A percentile compares a stretch with the other conserved stretches of the same genome.
phyloP scores from a whole-genome alignment of 2,797 vertebrate genomes.

The Erethizon dorsatum region DNA sequence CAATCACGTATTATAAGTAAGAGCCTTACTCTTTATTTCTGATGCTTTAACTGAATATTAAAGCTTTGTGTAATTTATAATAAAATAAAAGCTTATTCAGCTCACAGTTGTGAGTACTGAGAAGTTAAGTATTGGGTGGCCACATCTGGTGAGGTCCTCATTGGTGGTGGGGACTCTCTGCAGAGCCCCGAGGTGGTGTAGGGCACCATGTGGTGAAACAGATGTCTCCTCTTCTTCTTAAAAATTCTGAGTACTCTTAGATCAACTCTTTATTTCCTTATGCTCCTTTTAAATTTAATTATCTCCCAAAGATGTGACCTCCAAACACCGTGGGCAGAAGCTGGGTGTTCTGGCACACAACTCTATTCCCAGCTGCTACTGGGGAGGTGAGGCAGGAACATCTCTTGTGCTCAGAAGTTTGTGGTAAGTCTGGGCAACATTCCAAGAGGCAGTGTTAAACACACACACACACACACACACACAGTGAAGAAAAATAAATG shows the following conservation, averaged over 20 bases:
- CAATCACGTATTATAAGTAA: not conserved
- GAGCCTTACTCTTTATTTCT: not conserved
- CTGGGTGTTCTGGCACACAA: too few relatives aligned
- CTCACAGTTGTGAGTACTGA: not conserved
- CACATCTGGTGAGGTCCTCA: not conserved
- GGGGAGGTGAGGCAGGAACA: not conserved
- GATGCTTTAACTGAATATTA: too few relatives aligned
- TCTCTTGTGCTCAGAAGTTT: not conserved
- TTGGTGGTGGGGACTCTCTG: not conserved
- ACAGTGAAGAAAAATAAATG: too few relatives aligned
- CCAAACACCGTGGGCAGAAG: not conserved
- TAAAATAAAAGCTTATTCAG: not conserved
- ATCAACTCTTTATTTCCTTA: not conserved
- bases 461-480: not conserved
- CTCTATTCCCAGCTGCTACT: not conserved
- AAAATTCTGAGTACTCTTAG: not conserved
- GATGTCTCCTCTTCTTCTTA: not conserved
- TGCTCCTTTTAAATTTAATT: not conserved
- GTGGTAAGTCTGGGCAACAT: not conserved
- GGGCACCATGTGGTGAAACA: not conserved
- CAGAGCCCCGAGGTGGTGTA: too few relatives aligned
- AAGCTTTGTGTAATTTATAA: not conserved
- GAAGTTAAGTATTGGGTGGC: not conserved
- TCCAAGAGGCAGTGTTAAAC: not conserved
- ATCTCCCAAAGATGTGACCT: not conserved